Conservation (phyloP, 2,888 invertebrate species). For the Gisinianus flammeolus region DNA sequence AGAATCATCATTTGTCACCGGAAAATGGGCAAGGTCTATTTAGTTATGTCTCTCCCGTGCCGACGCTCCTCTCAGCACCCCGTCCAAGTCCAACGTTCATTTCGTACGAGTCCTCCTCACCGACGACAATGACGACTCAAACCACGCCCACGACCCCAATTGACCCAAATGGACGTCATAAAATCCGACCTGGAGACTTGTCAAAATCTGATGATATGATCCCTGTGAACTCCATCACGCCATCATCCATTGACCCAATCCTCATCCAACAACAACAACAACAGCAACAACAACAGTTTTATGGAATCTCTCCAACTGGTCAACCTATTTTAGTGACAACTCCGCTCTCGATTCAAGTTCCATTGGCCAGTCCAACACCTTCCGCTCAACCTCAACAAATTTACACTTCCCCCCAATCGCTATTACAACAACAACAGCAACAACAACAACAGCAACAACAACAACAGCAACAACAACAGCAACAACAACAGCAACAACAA, state of each 20-base stretch:
- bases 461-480: background rate
- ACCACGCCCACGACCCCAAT: slow-evolving; percentile 37
- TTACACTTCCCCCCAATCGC: background rate
- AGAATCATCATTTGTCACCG: background rate
- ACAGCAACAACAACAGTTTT: slow-evolving; percentile 17
- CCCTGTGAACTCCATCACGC: slow-evolving; percentile 33
- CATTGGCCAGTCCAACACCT: background rate
- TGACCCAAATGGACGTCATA: slow-evolving; percentile 53
- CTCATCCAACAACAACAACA: slow-evolving; percentile 18
- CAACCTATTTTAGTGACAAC: slow-evolving; percentile 42
- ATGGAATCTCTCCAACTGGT: slow-evolving; percentile 48
- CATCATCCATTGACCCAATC: slow-evolving; percentile 22
- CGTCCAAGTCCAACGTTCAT: background rate
- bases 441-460: background rate
- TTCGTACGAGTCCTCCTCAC: background rate
- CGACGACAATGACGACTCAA: slow-evolving; percentile 20
- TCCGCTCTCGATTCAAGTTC: slow-evolving; percentile 5
- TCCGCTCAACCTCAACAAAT: background rate
- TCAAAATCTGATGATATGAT: slow-evolving; percentile 36
- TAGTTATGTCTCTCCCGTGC: background rate
- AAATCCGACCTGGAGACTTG: slow-evolving; percentile 55
- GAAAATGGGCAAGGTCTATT: background rate
- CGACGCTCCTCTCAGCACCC: background rate
- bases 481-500: background rate
- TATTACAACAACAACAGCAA: background rate